Base-by-base conservation (phyloP, 2,797 vertebrate genomes). In the Nannoperca obscura region DNA sequence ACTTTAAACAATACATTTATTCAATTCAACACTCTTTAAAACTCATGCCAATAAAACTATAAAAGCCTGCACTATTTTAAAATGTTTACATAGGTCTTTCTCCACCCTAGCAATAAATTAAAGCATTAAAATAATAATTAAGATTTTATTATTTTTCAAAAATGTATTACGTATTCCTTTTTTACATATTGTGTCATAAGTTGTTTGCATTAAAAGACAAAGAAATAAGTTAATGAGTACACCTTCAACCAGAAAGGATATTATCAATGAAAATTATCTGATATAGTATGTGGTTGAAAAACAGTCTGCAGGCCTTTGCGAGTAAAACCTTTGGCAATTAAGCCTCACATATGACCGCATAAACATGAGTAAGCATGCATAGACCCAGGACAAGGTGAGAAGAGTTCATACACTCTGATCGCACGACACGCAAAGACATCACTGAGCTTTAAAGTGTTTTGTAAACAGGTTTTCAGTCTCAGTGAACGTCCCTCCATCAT, bases 351-450 rank as follows among this genome's bases (percentile, higher is more conserved):
- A 17, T 27, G 15, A 61, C 34, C 10, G 22, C 42, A 66, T 7
- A 54, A 55, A 62, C 20, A 59, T 59, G 11, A 58, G 15, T 7
- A 63, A 62, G 77, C 38, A 50, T 13, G 19, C 12, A 58, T 12
- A 27, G 47, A 67, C 38, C 7, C 0, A 38, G 68, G 19, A 67
- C 34, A 8, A 36, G 1, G 14, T 12, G 22, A 40, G 7, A 65
- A 22, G 19, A 30, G 20, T 44, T 17, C 15, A 49, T 42, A 22
- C 10, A 47, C 30, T 72, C 14, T 4, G 24, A 36, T 2, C 8
- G 2, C 1, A 32, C 3, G 0, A 42, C 57, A 59, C 15, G 4
- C 55, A 61, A 32, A 73, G 8, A 52, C 32, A 57, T 3, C 59
- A 12, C 4, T 17, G 46, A 30, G 11, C 22, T n/a, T 15, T 47